A percentile compares a stretch with the other conserved stretches of the same genome.
These are phyloP conservation scores for Craseonycteris thonglongyai DNA, from an alignment of 2,113 vertebrate genomes.

Conservation along the genomic window DNA sequence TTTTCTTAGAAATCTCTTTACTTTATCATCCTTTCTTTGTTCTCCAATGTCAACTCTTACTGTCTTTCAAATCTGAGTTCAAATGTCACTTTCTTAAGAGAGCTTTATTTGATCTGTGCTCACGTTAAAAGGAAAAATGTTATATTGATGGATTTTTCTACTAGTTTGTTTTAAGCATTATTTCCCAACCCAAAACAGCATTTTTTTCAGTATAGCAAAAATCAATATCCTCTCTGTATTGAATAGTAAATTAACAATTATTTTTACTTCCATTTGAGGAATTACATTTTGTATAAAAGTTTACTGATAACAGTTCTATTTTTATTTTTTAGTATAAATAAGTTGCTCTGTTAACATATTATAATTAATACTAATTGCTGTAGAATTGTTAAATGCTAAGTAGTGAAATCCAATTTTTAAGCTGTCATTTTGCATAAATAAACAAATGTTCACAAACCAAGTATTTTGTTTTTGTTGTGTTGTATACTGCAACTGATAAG, in stretches of 20 bases:
- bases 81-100: neutral
- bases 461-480: conserved; percentile 86
- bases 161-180: conserved; percentile 71
- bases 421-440: conserved; percentile 81
- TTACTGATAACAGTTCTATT: conserved; percentile 88
- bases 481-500: conserved; percentile 85
- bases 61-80: neutral
- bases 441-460: conserved; percentile 83
- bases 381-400: conserved; percentile 86
- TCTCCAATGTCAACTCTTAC: neutral
- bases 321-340: conserved; percentile 75
- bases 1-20: neutral
- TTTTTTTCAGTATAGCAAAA: conserved; percentile 70
- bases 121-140: conserved; percentile 58
- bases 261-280: conserved; percentile 89
- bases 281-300: conserved; percentile 91
- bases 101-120: neutral
- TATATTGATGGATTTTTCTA: conserved; percentile 68
- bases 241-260: conserved; percentile 85
- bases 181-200: conserved; percentile 68
- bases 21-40: neutral
- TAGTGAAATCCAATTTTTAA: conserved; percentile 83
- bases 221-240: conserved; percentile 75
- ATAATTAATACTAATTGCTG: conserved; percentile 83
- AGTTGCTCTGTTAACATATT: conserved; percentile 77